These are phyloP conservation scores for Noctilio leporinus DNA, from an alignment of 2,113 vertebrate genomes.

Conservation along the genomic window DNA sequence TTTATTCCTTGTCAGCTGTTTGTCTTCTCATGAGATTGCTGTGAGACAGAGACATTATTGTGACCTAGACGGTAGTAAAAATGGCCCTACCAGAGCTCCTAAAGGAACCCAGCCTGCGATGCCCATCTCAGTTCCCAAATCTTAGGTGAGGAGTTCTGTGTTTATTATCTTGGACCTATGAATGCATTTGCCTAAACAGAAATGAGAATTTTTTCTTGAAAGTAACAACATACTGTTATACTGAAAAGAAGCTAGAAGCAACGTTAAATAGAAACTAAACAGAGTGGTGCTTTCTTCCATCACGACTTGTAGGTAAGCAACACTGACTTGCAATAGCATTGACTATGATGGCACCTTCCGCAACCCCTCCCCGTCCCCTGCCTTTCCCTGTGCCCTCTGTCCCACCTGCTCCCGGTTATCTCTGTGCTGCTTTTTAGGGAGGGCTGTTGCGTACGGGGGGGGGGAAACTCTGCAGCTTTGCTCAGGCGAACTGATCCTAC, in stretches of 20 bases:
- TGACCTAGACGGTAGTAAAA: constrained; percentile 8
- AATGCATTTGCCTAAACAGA: background rate
- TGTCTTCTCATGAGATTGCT: background rate
- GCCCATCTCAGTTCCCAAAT: background rate
- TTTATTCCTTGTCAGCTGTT: constrained; percentile 25
- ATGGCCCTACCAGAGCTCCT: background rate
- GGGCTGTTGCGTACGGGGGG: background rate
- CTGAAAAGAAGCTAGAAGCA: background rate
- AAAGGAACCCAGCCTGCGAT: background rate
- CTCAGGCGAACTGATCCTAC: background rate
- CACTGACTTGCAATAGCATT: background rate
- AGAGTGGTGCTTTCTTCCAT: background rate
- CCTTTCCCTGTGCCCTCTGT: background rate
- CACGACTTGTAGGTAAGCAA: background rate
- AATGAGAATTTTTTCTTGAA: constrained; percentile 11
- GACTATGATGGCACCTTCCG: background rate
- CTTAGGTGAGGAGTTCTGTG: background rate
- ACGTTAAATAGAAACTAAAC: background rate
- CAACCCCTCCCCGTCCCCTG: background rate
- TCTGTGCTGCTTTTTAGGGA: background rate
- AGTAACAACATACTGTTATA: background rate
- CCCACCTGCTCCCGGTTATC: background rate
- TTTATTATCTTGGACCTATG: background rate
- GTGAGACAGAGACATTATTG: constrained; percentile 19
- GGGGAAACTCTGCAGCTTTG: background rate